phyloP scores from a whole-genome alignment of 1,140 invertebrate genomes.

The Diuraphis noxia region DNA sequence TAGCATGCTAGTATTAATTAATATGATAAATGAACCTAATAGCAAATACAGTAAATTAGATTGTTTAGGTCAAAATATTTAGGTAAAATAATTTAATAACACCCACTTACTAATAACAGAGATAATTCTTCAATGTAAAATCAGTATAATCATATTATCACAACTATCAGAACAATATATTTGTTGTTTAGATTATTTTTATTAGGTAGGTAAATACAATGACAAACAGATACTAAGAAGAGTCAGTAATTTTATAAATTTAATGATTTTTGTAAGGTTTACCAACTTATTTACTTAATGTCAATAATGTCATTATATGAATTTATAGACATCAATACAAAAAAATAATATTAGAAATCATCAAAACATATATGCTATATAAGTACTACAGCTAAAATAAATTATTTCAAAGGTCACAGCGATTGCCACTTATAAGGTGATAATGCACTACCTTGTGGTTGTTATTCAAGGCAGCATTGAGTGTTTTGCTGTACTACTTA shows the following conservation, averaged over 20 bases:
- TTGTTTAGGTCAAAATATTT: background rate
- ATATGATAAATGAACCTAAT: too few relatives aligned
- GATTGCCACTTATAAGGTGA: conserved; percentile 25
- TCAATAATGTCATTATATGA: background rate
- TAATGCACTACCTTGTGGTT: background rate
- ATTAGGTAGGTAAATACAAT: background rate
- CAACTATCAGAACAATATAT: background rate
- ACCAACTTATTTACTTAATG: background rate
- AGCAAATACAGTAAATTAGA: too few relatives aligned
- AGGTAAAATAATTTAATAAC: background rate
- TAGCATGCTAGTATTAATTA: too few relatives aligned
- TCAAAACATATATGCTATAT: background rate
- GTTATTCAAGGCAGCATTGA: background rate
- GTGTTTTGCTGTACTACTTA: background rate
- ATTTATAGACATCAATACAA: background rate
- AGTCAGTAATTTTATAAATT: background rate
- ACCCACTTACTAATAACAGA: background rate
- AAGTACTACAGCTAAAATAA: conserved; percentile 4
- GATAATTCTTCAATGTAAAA: background rate
- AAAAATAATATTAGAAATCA: background rate
- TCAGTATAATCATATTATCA: background rate
- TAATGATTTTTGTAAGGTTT: background rate
- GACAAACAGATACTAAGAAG: background rate
- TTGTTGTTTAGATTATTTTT: background rate
- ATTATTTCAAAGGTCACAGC: conserved; percentile 24